These are phyloP conservation scores for Enteromius anoplus DNA, from an alignment of 2,797 vertebrate genomes.

Conservation along the genomic window DNA sequence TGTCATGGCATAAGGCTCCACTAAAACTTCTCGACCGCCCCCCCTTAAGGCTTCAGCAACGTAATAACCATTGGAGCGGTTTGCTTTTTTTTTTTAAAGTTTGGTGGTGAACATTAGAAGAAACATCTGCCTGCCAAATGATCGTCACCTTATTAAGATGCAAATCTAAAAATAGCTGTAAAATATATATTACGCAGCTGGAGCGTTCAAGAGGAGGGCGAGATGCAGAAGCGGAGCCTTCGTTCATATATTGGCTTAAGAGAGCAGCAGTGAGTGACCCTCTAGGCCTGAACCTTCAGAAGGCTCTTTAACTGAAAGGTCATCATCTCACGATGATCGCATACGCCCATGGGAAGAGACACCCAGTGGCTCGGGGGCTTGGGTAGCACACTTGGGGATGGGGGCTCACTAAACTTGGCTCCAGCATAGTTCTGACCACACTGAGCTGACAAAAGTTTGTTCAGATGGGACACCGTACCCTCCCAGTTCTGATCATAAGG, in stretches of 20 bases:
- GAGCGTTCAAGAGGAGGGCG: conserved; percentile 68
- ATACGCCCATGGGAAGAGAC: conserved; percentile 86
- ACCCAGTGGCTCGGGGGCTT: conserved; percentile 98
- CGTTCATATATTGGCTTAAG: conserved; percentile 66
- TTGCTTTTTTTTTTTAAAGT: conserved; percentile 8
- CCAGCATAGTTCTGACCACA: conserved; percentile 92
- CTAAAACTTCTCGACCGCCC: conserved; percentile 58
- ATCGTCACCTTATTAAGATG: conserved; percentile 50
- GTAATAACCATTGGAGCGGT: conserved; percentile 58
- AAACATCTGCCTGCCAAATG: conserved; percentile 54
- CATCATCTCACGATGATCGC: conserved; percentile 92
- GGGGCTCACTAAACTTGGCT: conserved; percentile 96
- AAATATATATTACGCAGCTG: conserved; percentile 69
- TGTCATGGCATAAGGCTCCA: conserved; percentile 68
- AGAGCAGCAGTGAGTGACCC: conserved; percentile 46
- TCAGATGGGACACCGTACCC: conserved; percentile 80
- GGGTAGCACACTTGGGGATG: conserved; percentile 94
- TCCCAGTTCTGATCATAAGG: conserved; percentile 86
- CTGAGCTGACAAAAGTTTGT: conserved; percentile 83
- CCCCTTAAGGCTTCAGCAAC: conserved; percentile 73
- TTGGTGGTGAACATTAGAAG: conserved; percentile 54
- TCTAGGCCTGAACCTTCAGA: conserved; percentile 93
- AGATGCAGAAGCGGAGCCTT: conserved; percentile 55
- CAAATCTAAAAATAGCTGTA: conserved; percentile 65
- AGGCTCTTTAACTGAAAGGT: conserved; percentile 97